Evolutionary conservation across 2,113 vertebrate species (phyloP), one percentile per base, ranked within the genome.

Genomic region (Lampris incognitus): DNA sequence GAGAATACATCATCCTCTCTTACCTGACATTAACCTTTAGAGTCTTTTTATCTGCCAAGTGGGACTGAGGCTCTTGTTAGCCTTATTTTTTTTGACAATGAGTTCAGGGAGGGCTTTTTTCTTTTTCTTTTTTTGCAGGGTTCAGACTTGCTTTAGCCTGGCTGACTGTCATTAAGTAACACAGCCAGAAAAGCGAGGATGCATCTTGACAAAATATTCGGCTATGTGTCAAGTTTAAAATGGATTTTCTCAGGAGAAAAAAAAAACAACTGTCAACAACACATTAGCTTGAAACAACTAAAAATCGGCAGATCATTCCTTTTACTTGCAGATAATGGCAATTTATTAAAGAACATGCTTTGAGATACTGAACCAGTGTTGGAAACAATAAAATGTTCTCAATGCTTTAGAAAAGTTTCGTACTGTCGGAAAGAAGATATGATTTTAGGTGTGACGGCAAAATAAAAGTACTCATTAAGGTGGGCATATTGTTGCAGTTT

Each of bases 21-120:
- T 80, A 83, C 78, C 74, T 66, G 74, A 79, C 8, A 65, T 72
- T 69, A 74, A 89, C 73, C 75, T 84, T 76, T 78, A 83, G 74
- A 87, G 87, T 79, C 76, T 83, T 65, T 89, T 69, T 82, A 78
- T 89, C 78, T 79, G 78, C 79, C 66, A 69, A 84, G 79, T 72
- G 42, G 72, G 73, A 71, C 66, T 72, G 75, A 55, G 76, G 78
- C 70, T 64, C 59, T 50, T 65, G 67, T 68, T 85, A 80, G 85
- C 76, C 72, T 70, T 83, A 11, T 82, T 85, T 58, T 24, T 71
- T 86, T 85, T 90, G 75, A 63, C 78, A 69, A 71, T 37, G 72
- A 57, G 57, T 77, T 79, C 69, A 58, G 80, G 66, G 76, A 79
- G 78, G 84, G 80, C 76, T 82, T 77, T 24, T 24, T 24, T 24